Base-by-base conservation (phyloP, 1,140 invertebrate genomes). In the Papilio machaon region DNA sequence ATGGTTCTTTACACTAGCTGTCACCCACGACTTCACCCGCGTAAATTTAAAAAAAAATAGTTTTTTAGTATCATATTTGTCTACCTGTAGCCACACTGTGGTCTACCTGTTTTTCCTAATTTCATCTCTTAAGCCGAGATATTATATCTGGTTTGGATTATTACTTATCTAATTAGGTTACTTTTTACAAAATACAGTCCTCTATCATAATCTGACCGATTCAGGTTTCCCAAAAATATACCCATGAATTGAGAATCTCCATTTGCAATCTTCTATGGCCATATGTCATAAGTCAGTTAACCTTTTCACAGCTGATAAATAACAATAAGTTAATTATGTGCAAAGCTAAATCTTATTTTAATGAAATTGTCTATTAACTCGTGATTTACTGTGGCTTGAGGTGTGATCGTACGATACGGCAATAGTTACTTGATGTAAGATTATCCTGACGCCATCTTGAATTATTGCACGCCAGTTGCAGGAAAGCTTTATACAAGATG, bases 391-490 rank as follows among this genome's bases (percentile, higher is more conserved):
- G 38, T 46, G 49, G 58, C 74, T n/a, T 15, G 49, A 73, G 54
- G 70, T 80, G 52, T 73, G 80, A 77, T 81, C 73, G 82, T 80
- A 74, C 43, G 84, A 80, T 81, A 82, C 82, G 73, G 43, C 84
- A 78, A 86, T 83, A 80, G 85, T 82, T 84, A 73, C 49, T 58
- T 30, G 58, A 60, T 73, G 70, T 47, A 80, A 82, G 83, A 86
- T 89, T 89, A 87, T 88, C 87, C 84, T 70, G 85, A 64, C 35
- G 52, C 52, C 83, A 87, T 85, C 82, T 85, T 88, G 82, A 88
- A 80, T 85, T 88, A 89, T 86, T 19, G 70, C 54, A 15, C 74
- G 67, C 81, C 11, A 70, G 30, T 64, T 23, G 15, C 30, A 38
- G 82, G 84, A 83, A 64, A 15, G 70, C 35, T 76, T 83, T 81